Evolutionary conservation across 2,113 vertebrate species (phyloP).

Genomic region (Marmota monax): DNA sequence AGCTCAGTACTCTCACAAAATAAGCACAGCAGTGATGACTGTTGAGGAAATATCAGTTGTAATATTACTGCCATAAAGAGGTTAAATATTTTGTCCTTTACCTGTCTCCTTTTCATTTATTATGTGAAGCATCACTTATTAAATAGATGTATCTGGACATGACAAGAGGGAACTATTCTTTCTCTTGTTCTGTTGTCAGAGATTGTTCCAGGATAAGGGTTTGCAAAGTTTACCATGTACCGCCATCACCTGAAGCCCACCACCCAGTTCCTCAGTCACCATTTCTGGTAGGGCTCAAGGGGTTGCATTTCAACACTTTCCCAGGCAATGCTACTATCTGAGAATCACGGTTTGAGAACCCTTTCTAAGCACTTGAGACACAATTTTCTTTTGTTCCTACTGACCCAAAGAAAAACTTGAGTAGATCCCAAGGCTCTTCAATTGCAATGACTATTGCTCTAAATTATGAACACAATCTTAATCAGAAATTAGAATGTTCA

Average conservation of each 20-base stretch:
- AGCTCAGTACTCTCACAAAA: conserved; percentile 43
- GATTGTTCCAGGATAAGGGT: not conserved
- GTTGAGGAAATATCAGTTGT: not conserved
- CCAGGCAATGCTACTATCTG: not conserved
- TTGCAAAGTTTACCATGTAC: not conserved
- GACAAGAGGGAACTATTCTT: not conserved
- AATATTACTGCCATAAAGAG: not conserved
- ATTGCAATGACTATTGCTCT: not conserved
- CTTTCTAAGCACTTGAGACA: not conserved
- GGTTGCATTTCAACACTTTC: not conserved
- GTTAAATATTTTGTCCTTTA: conserved; percentile 10
- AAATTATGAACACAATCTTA: conserved; percentile 16
- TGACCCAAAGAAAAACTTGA: not conserved
- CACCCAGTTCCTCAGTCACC: not conserved
- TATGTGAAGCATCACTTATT: not conserved
- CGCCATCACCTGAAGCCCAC: not conserved
- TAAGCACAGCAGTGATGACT: not conserved
- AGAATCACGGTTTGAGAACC: not conserved
- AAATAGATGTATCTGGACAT: not conserved
- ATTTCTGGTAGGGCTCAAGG: not conserved
- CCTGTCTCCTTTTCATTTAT: not conserved
- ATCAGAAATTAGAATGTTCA: conserved; percentile 13
- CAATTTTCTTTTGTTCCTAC: not conserved
- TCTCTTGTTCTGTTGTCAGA: not conserved
- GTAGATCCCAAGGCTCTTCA: not conserved